These are phyloP conservation scores for Euura saliciscinereae DNA, from an alignment of 1,140 invertebrate genomes.

Conservation along the genomic window DNA sequence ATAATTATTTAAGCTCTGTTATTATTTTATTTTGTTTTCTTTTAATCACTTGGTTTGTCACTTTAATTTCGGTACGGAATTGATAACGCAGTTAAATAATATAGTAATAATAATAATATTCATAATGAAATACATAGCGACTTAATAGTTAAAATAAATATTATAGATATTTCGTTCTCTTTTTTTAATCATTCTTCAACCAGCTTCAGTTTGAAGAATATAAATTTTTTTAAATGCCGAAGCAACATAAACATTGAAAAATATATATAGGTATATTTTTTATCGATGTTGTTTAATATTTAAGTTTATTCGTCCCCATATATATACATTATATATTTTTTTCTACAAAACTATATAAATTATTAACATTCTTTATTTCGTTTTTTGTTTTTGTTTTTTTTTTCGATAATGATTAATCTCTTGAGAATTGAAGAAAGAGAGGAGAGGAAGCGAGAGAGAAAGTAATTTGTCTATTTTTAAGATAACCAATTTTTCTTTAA, in stretches of 20 bases:
- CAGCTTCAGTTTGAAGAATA: no score
- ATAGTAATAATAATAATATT: constrained; percentile 19
- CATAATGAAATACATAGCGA: constrained; percentile 26
- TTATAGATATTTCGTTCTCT: background rate
- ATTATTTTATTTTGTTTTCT: background rate
- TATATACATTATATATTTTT: background rate
- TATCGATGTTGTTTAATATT: constrained; percentile 48
- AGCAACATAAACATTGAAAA: constrained; percentile 28
- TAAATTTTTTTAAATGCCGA: constrained; percentile 11
- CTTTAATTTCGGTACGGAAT: constrained; percentile 12
- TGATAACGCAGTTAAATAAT: constrained; percentile 16
- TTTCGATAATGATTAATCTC: no score
- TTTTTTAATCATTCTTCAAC: background rate
- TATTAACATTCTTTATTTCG: constrained; percentile 11
- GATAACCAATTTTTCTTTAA: no score
- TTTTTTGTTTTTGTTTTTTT: constrained; percentile 11
- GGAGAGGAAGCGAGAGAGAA: no score
- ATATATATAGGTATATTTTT: constrained; percentile 39
- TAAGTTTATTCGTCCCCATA: constrained; percentile 34
- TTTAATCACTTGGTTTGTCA: constrained; percentile 7
- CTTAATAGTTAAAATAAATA: constrained; percentile 28
- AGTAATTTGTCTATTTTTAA: no score
- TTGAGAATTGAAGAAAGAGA: no score
- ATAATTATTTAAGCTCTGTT: constrained; percentile 19
- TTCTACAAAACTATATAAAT: constrained; percentile 6